Base-by-base conservation (phyloP, 1,140 invertebrate genomes). In the Plodia interpunctella region DNA sequence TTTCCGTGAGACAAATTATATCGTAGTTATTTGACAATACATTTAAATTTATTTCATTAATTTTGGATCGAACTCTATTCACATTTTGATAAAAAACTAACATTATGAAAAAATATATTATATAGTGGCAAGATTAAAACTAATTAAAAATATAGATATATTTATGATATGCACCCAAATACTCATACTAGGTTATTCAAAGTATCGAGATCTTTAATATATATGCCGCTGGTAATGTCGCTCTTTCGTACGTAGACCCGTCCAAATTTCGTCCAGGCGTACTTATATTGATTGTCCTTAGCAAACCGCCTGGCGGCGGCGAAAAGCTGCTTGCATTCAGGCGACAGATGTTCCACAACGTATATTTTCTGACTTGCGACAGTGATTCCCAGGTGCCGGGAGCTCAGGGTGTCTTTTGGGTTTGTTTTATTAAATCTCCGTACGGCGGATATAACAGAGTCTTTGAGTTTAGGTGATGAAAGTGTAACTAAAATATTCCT, bases 61-160 rank as follows among this genome's bases (percentile, higher is more conserved):
- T 51, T 55, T 72, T 66, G 20, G 61, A 49, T 10, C 63, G 28
- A 15, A 68, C 18, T 19, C 60, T 56, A 30, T 63, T 68, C 4
- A 66, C 59, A 62, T 68, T 72, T 21, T 68, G 70, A 30, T 72
- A 66, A 38, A 52, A 69, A 53, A 56, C 10, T 44, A 20, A 44
- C 18, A 56, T 49, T n/a, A 18, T 44, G 15, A n/a, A n/a, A 13
- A 25, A 25, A 25, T 2, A 55, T 17, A 25, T 44, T 4, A 17
- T 17, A 19, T 1, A 38, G 0, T n/a, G n/a, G n/a, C n/a, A 44
- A 20, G 19, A 15, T 5, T 11, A 5, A 20, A 55, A n/a, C 15
- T 35, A 55, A 55, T 15, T 17, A 30, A 11, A 32, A 55, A 1
- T 44, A 20, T 44, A 11, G n/a, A n/a, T n/a, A n/a, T n/a, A n/a